These are phyloP conservation scores for Rhaphigaster nebulosa DNA, from an alignment of 2,888 invertebrate genomes.

Conservation along the genomic window DNA sequence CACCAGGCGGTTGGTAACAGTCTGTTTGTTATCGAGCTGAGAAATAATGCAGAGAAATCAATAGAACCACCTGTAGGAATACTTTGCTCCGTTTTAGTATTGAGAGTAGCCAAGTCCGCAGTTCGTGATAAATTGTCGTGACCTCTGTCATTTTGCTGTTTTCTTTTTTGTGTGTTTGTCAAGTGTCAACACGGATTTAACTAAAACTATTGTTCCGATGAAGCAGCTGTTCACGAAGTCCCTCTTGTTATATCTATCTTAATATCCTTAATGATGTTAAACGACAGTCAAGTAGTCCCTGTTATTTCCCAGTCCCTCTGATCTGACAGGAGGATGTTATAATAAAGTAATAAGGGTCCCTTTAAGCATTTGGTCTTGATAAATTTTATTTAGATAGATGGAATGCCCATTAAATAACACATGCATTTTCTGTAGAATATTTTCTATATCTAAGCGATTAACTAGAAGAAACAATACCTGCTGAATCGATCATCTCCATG, in stretches of 20 bases:
- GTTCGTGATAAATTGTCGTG: neutral
- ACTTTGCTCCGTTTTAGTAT: neutral
- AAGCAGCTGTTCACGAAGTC: neutral
- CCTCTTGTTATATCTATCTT: neutral
- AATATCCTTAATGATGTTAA: neutral
- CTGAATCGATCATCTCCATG: no score
- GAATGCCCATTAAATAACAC: neutral
- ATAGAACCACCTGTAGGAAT: neutral
- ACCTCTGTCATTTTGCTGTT: neutral
- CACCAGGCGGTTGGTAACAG: neutral
- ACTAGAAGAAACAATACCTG: no score
- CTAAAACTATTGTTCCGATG: neutral
- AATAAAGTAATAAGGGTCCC: neutral
- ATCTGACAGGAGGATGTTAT: neutral
- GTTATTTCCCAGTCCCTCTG: neutral
- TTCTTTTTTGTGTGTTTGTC: neutral
- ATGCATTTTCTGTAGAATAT: neutral
- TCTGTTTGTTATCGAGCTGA: neutral
- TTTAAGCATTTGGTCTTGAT: neutral
- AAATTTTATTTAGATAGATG: neutral
- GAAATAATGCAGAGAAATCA: constrained; percentile 9
- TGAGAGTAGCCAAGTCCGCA: neutral
- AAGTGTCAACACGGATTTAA: neutral
- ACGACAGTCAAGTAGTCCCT: neutral
- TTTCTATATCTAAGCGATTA: no score